phyloP scores from a whole-genome alignment of 2,113 vertebrate species.

The Sceloporus undulatus region DNA sequence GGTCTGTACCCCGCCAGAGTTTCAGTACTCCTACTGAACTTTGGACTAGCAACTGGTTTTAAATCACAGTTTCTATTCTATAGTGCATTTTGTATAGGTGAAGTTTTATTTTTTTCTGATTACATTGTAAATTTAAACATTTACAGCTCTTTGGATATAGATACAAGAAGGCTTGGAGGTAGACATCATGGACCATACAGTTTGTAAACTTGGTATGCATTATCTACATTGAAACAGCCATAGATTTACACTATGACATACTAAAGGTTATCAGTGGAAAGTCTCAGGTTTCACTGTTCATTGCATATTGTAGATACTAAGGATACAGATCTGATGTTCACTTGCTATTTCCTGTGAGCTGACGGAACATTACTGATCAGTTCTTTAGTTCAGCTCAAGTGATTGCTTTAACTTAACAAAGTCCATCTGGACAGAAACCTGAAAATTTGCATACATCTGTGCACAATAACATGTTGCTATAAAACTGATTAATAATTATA shows the following conservation, averaged over 20 bases:
- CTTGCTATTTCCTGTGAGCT: neutral
- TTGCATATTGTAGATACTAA: neutral
- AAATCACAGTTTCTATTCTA: neutral
- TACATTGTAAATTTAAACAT: neutral
- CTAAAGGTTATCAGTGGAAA: neutral
- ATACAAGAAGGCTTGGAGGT: neutral
- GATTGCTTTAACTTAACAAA: conserved; percentile 58
- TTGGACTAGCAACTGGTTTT: too few relatives aligned
- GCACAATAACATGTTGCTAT: conserved; percentile 54
- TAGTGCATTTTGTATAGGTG: neutral
- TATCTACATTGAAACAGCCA: neutral
- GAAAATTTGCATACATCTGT: conserved; percentile 63
- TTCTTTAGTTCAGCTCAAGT: conserved; percentile 35
- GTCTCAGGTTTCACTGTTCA: neutral
- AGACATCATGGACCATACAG: neutral
- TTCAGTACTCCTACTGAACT: too few relatives aligned
- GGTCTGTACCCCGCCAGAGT: too few relatives aligned
- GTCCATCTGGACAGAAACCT: conserved; percentile 51
- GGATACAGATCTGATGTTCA: neutral
- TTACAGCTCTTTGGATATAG: neutral
- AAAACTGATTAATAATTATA: conserved; percentile 73
- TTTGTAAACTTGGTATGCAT: neutral
- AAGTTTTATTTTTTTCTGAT: neutral
- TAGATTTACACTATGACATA: neutral
- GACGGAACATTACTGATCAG: neutral